phyloP scores from a whole-genome alignment of 2,797 vertebrate genomes.

The Takifugu ocellatus region DNA sequence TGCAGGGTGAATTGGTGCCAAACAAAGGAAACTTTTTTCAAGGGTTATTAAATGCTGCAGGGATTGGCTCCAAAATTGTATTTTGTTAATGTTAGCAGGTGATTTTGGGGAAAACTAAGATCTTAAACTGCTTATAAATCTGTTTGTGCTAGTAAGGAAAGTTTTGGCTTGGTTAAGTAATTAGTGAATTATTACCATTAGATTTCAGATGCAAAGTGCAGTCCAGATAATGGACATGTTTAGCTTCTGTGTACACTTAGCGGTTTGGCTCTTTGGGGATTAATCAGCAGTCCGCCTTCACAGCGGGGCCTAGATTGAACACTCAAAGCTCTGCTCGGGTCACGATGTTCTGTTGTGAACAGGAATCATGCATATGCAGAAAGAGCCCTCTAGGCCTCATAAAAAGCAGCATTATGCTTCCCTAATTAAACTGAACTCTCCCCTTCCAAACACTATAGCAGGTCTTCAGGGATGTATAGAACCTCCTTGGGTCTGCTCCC shows the following conservation, averaged over 20 bases:
- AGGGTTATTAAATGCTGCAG: too few relatives aligned
- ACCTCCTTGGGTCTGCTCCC: conserved; percentile 29
- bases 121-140: too few relatives aligned
- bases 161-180: too few relatives aligned
- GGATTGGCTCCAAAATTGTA: too few relatives aligned
- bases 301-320: conserved; percentile 1
- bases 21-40: too few relatives aligned
- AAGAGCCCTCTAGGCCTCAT: conserved; percentile 52
- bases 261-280: conserved; percentile 13
- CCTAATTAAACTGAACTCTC: conserved; percentile 70
- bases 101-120: too few relatives aligned
- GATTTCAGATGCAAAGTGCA: too few relatives aligned
- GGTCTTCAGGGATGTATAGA: conserved; percentile 48
- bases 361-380: conserved; percentile 55
- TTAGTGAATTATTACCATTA: too few relatives aligned
- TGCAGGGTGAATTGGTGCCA: too few relatives aligned
- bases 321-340: conserved; percentile 26
- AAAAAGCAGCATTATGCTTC: conserved; percentile 66
- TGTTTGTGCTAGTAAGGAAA: too few relatives aligned
- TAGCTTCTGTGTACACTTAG: background rate
- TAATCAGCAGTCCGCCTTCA: conserved; percentile 8
- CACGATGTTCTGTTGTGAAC: conserved; percentile 42
- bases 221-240: too few relatives aligned
- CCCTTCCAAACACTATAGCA: conserved; percentile 41
- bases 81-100: too few relatives aligned